A percentile compares a stretch with the other conserved stretches of the same genome.
These are phyloP conservation scores for Gymnogyps californianus DNA, from an alignment of 2,113 vertebrate species.

Conservation along the genomic window DNA sequence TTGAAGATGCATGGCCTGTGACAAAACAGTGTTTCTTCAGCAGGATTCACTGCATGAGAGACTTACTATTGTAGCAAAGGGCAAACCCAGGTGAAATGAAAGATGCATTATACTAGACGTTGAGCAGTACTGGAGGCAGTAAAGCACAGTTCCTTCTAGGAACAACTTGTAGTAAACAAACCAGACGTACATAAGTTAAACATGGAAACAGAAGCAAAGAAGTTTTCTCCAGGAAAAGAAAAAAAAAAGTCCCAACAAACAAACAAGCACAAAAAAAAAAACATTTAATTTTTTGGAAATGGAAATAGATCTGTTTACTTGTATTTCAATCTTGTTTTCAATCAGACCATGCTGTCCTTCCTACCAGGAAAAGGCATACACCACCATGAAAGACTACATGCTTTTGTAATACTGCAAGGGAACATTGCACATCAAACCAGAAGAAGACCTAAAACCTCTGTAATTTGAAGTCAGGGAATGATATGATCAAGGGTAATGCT, in stretches of 20 bases:
- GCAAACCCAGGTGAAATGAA: background rate
- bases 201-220: background rate
- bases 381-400: background rate
- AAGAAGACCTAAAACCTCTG: background rate
- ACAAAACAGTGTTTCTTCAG: background rate
- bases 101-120: background rate
- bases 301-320: background rate
- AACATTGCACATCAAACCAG: background rate
- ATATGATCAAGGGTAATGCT: background rate
- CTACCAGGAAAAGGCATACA: background rate
- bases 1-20: background rate
- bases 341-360: background rate
- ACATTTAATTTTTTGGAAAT: background rate
- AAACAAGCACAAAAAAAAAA: background rate
- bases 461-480: background rate
- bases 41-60: background rate
- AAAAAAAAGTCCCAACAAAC: background rate
- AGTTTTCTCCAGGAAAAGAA: background rate
- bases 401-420: accelerated
- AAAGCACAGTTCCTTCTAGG: background rate
- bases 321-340: background rate
- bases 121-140: background rate
- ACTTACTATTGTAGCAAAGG: background rate
- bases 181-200: background rate
- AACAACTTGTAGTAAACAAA: background rate